Base-by-base conservation (phyloP, 1,140 invertebrate genomes). In the Bacillus rossius region DNA sequence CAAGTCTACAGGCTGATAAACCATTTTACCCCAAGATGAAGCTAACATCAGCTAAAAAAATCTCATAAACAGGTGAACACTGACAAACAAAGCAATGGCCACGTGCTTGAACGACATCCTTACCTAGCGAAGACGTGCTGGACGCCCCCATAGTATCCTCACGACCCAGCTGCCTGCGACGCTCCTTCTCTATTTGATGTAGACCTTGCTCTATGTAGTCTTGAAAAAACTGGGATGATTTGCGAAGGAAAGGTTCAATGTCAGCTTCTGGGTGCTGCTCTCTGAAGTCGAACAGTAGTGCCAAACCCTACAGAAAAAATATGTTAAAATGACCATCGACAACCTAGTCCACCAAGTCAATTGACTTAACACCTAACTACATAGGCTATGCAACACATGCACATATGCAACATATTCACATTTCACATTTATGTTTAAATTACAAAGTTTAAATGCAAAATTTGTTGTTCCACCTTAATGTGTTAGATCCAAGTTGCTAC, bases 121-220 rank as follows among this genome's bases (percentile, higher is more conserved):
- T 57, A 40, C 55, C 50, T 20, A 34, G 17, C 41, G 55, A 13
- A 22, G 20, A 8, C 8, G n/a, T 48, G 43, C 34, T 17, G 25
- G 22, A 14, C 41, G n/a, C n/a, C 2, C 38, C n/a, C n/a, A 14
- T 26, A 48, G 25, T 22, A 41, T 38, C n/a, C 8, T 40, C 42
- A 8, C 55, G 22, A 14, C 16, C 22, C 26, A 8, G 34, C 37
- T 23, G 29, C 16, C 40, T 51, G 16, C 64, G 63, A 45, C 73
- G 66, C 55, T 81, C 78, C 40, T 65, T 60, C 57, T 89, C 91
- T 38, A 96, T 92, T 57, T 88, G 85, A 52, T 85, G 84, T 37
- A 98, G 77, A 3, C 92, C 91, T 57, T 89, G 81, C 68, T 93
- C 87, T 64, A 98, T 93, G 69, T 93, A 97, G 65, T 92, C 88